A percentile compares a stretch with the other conserved stretches of the same genome.
phyloP scores from a whole-genome alignment of 2,113 vertebrate genomes.

The Machaerirhynchus nigripectus region DNA sequence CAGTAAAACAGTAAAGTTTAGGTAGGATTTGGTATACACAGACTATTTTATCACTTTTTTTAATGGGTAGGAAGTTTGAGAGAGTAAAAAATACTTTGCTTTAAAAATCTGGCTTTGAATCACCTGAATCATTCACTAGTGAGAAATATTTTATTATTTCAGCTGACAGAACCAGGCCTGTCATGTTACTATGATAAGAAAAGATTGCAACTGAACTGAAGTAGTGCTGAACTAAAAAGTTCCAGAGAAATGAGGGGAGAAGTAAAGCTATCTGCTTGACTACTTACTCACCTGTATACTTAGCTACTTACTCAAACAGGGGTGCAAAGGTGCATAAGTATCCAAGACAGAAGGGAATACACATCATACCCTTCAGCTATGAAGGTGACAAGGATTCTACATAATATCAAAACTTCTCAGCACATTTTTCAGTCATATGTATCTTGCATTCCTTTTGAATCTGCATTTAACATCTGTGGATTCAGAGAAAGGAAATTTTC shows the following conservation, averaged over 20 bases:
- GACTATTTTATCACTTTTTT: neutral
- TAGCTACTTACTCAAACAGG: neutral
- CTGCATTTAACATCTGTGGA: neutral
- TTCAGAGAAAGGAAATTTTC: neutral
- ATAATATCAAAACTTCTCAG: neutral
- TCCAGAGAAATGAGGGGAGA: neutral
- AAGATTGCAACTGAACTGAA: neutral
- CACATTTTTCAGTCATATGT: neutral
- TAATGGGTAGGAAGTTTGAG: neutral
- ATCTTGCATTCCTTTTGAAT: neutral
- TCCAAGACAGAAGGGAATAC: neutral
- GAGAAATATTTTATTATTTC: conserved; percentile 27
- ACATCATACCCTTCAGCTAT: neutral
- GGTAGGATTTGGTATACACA: neutral
- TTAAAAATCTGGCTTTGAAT: neutral
- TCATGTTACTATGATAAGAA: neutral
- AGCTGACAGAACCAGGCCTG: conserved; percentile 29
- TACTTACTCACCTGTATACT: neutral
- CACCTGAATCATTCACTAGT: neutral
- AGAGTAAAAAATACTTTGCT: neutral
- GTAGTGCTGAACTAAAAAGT: neutral
- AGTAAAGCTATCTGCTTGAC: neutral
- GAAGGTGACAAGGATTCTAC: neutral
- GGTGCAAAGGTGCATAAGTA: neutral
- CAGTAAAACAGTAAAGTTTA: neutral